phyloP scores from a whole-genome alignment of 2,113 vertebrate genomes.

The Sporophila hypoxantha region DNA sequence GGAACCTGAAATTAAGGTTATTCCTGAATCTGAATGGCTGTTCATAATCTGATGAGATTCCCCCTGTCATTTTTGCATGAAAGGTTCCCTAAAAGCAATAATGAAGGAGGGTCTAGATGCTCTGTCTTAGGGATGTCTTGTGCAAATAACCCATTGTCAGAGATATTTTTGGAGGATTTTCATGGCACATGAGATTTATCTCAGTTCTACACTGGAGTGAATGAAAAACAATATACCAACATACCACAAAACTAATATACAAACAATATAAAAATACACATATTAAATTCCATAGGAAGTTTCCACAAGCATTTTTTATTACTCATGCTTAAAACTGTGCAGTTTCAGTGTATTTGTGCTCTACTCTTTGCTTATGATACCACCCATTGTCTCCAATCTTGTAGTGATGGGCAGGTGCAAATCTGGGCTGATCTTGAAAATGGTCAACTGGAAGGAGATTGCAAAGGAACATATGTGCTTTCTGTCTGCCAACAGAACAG shows the following conservation, averaged over 20 bases:
- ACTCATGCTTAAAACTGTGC: background rate
- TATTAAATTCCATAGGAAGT: background rate
- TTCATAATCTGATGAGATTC: background rate
- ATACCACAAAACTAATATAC: background rate
- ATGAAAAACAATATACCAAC: background rate
- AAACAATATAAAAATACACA: background rate
- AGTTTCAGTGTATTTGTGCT: background rate
- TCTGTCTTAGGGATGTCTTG: background rate
- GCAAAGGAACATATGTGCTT: background rate
- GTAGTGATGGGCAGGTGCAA: no score
- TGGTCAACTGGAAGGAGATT: background rate
- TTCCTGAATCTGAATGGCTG: background rate
- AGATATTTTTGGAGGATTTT: background rate
- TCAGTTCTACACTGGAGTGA: background rate
- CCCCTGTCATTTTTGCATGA: background rate
- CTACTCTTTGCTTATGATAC: background rate
- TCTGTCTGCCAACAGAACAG: background rate
- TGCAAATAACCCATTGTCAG: background rate
- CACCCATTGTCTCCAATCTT: background rate
- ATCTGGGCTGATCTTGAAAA: background rate
- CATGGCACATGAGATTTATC: background rate
- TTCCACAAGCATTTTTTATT: background rate
- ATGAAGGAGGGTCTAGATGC: background rate
- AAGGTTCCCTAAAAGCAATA: background rate
- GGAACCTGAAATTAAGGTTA: background rate